Evolutionary conservation across 1,140 invertebrate genomes (phyloP), one percentile per base, ranked within the genome.

Genomic region (Zaprionus inermis): DNA sequence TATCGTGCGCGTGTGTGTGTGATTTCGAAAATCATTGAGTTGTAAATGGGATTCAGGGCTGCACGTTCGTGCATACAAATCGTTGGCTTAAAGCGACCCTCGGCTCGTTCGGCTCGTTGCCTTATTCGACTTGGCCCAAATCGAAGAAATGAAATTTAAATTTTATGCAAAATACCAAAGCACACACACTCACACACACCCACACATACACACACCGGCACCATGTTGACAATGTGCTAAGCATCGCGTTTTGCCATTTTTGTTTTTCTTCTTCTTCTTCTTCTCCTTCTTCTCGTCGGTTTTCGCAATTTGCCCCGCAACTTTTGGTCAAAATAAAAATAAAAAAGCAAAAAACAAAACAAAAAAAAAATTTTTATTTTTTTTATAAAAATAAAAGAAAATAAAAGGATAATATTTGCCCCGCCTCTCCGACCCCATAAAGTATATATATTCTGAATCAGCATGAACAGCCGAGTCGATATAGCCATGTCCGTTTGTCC

Each of bases 41-140:
- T 72, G 73, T 76, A 76, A 76, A 76, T 76, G 73, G 69, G 60
- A 71, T 71, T 61, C 73, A 63, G 60, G 57, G 56, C 52, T 67
- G 73, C 69, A 76, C 73, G 73, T 76, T 66, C 68, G 73, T 72
- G 73, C 73, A 72, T 76, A 76, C 73, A 76, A 76, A 76, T 76
- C 69, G 73, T 56, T 72, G 68, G 63, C 69, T 76, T 76, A 76
- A 76, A 76, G 59, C 67, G 59, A 65, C 67, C 59, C 72, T 63
- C 72, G 56, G 34, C 59, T 71, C 54, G 66, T 61, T 74, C 38
- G 72, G 46, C 55, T 57, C 54, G 56, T 64, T 60, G 65, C 55
- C 55, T 68, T 52, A 32, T 61, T 69, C 44, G 58, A 69, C 66
- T 73, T 73, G 66, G 71, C 54, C 67, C 68, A 72, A 76, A 76